phyloP scores from a whole-genome alignment of 2,113 vertebrate species.

The Hipposideros armiger region DNA sequence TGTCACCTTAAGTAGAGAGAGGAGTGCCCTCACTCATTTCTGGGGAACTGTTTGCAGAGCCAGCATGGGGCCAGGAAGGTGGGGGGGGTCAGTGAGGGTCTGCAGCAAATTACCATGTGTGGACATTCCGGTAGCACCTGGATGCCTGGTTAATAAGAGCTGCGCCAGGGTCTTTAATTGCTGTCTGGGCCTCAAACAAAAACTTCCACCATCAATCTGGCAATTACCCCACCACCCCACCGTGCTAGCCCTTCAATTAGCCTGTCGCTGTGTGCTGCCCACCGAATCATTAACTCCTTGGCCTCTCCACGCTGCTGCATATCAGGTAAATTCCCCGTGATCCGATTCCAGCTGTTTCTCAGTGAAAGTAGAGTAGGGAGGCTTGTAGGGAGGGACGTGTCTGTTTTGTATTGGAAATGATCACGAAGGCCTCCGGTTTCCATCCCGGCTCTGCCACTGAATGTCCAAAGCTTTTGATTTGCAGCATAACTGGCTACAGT shows the following conservation, averaged over 20 bases:
- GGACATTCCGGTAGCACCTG: neutral
- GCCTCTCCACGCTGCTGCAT: neutral
- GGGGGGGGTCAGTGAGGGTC: fast-evolving
- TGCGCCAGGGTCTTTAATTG: constrained; percentile 51
- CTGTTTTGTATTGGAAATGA: neutral
- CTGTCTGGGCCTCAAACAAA: constrained; percentile 60
- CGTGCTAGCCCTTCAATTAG: constrained; percentile 38
- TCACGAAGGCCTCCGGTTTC: neutral
- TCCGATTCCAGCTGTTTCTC: neutral
- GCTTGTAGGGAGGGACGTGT: neutral
- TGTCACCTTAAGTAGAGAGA: neutral
- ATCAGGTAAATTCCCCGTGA: constrained; percentile 40
- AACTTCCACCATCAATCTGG: constrained; percentile 35
- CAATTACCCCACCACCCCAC: neutral
- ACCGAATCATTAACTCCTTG: neutral
- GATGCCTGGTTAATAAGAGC: constrained; percentile 35
- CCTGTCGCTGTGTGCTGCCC: neutral
- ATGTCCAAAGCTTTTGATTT: neutral
- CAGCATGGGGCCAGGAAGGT: fast-evolving
- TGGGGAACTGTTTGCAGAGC: neutral
- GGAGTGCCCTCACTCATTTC: neutral
- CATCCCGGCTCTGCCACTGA: neutral
- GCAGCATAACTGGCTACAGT: neutral
- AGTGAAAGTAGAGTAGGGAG: neutral
- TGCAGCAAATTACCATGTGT: neutral